These are phyloP conservation scores for Octodon degus DNA, from an alignment of 2,113 vertebrate species.

Conservation along the genomic window DNA sequence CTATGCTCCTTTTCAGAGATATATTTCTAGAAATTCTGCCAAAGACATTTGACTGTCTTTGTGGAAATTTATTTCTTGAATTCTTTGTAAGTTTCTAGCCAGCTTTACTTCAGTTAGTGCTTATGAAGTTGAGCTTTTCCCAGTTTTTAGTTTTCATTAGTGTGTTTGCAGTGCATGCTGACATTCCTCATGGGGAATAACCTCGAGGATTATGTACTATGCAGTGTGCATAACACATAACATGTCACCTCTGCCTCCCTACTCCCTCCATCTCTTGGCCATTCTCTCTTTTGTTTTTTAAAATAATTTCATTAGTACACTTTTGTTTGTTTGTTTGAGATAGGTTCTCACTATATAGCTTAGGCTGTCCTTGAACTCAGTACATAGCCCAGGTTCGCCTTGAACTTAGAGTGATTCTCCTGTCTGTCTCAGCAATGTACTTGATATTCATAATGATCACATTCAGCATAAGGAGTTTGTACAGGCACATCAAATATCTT, in stretches of 20 bases:
- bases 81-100: constrained; percentile 30
- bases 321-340: neutral
- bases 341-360: neutral
- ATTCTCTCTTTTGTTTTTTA: neutral
- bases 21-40: constrained; percentile 59
- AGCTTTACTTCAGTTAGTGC: constrained; percentile 33
- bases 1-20: neutral
- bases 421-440: neutral
- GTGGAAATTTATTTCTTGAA: neutral
- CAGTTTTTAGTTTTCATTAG: neutral
- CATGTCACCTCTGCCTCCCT: neutral
- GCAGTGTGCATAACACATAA: neutral
- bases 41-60: constrained; percentile 34
- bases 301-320: neutral
- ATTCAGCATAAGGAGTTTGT: neutral
- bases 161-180: neutral
- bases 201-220: neutral
- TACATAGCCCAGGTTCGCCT: neutral
- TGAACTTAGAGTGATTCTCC: neutral
- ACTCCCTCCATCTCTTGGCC: neutral
- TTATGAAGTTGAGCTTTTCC: neutral
- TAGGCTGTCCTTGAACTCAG: neutral
- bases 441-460: neutral
- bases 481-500: neutral
- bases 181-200: neutral